Base-by-base conservation (phyloP, 2,797 vertebrate species). In the Eulemur albifrons region DNA sequence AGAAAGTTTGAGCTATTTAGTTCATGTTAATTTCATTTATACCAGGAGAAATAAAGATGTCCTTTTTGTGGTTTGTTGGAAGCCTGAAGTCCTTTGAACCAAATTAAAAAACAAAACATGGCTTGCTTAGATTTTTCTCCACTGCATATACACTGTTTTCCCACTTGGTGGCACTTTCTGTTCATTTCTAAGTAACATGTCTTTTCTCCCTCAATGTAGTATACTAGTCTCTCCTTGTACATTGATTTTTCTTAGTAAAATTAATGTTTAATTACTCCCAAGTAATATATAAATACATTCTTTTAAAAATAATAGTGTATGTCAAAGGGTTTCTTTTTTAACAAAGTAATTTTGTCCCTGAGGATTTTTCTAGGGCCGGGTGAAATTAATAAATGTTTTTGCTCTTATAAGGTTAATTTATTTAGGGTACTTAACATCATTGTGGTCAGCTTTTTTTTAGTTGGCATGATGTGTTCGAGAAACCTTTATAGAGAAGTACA, bases 101-200 rank as follows among this genome's bases (percentile, higher is more conserved):
- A 65, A 72, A 38, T 32, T 80, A 48, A 54, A 86, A 59, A n/a
- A 27, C 2, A 84, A 88, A 79, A 4, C 4, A 5, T 20, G 18
- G 5, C 43, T 79, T 75, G 38, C 63, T 54, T 95, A 40, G 57
- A 61, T 93, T 80, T 96, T 89, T 73, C 50, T 84, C 88, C 77
- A 4, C 4, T 40, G n/a, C 61, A n/a, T 57, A 11, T 95, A 61
- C 61, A 54, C 84, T 45, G 21, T 90, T 52, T 82, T 27, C 15
- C 96, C 97, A 98, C 95, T 94, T 94, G 97, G 96, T 96, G 97
- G 96, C 97, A 79, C 81, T 69, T 92, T 95, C 57, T 73, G 72
- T 86, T 93, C 94, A 92, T 94, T 80, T 97, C 32, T 94, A 32
- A 75, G 23, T 52, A 57, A 61, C 9, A 9, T 35, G 12, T 30